Evolutionary conservation across 1,140 invertebrate species (phyloP), one percentile per base, ranked within the genome.

Genomic region (Bathynomus jamesi): DNA sequence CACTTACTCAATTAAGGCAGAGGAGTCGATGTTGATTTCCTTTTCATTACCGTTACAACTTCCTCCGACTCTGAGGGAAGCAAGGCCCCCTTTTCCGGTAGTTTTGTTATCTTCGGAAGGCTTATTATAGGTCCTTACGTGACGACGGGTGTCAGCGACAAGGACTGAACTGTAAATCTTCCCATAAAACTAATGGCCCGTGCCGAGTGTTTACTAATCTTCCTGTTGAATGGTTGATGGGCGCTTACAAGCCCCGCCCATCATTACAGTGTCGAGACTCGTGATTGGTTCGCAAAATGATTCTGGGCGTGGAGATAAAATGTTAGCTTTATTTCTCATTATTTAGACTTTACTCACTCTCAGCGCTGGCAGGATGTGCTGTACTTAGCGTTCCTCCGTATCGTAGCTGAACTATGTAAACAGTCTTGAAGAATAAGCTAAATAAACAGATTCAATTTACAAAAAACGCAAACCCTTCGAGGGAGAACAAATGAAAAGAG

Each of bases 131-230:
- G 40, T 53, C 21, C 40, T 53, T 53, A 53, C 40, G 21, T 21
- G 40, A 53, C 40, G 40, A 53, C 40, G 5, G 40, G 75, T 76
- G 65, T 62, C 67, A 17, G 25, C 72, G 75, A 73, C 72, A 74
- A 76, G 75, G 70, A 73, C 72, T 71, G 27, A 60, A 73, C 72
- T 66, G 75, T 76, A 76, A 76, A 76, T 76, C 75, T 76, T 76
- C 63, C 75, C 75, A 76, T 76, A 76, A 76, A 76, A 30, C 75
- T 76, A 76, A 76, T 76, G 75, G 75, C 60, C 75, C 75, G 75
- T 74, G 75, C 75, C 75, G 75, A 76, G 75, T 76, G 75, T 69
- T 69, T 67, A 61, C 75, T 76, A 76, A 76, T 76, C 75, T 74
- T 68, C 71, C 53, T 63, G 61, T 63, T 66, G 61, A 74, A 61